Conservation (phyloP, 2,888 invertebrate species). For the Homarus gammarus region DNA sequence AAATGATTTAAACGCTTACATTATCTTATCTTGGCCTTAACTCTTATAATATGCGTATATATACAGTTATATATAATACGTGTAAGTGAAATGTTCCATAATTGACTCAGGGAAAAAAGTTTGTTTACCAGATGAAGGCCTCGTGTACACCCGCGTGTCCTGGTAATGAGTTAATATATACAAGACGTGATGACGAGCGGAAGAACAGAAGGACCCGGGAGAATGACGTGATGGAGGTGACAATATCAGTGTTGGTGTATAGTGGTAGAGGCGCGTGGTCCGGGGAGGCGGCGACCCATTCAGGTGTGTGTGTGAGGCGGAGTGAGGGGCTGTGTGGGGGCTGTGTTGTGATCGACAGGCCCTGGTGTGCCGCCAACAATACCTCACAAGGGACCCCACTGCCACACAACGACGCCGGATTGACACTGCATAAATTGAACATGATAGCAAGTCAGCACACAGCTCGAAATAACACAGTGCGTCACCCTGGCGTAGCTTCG, state of each 20-base stretch:
- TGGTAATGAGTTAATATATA: no score
- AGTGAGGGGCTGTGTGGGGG: neutral
- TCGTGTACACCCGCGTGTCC: no score
- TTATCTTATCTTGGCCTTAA: no score
- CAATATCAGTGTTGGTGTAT: neutral
- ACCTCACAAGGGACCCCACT: constrained; percentile 47
- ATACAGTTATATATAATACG: no score
- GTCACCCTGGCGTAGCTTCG: constrained; percentile 24
- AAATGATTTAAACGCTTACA: no score
- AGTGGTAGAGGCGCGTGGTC: neutral
- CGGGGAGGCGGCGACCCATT: neutral
- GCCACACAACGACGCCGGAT: constrained; percentile 51
- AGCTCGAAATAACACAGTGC: constrained; percentile 56
- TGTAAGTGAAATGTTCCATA: no score
- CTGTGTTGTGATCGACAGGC: constrained; percentile 56
- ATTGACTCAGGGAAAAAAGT: no score
- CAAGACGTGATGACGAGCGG: neutral
- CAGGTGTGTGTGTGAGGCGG: neutral
- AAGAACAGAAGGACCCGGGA: neutral
- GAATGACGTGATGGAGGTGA: neutral
- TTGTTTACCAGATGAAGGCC: no score
- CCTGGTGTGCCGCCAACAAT: constrained; percentile 48
- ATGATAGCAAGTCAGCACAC: constrained; percentile 54
- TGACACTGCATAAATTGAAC: constrained; percentile 63
- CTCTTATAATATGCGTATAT: no score